Percentiles rank a stretch among this genome's conserved stretches.
Conservation (phyloP, 2,888 invertebrate genomes). For the Dichetophora obliterata region DNA sequence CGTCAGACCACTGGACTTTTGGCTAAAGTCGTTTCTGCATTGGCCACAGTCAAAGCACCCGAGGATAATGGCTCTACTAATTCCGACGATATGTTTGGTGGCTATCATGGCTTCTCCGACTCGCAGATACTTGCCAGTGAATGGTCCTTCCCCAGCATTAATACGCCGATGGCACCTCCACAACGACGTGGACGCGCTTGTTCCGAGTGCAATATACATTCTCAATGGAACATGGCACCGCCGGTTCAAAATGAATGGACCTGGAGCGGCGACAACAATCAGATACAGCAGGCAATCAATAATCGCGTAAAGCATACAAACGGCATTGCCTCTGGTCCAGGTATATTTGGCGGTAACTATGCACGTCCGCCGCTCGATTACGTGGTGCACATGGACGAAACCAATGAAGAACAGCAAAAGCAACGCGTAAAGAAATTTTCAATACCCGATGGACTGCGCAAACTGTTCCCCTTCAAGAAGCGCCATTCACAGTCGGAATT, state of each 20-base stretch:
- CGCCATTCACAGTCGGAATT: slow-evolving; percentile 60
- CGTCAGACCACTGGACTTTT: slow-evolving; percentile 83
- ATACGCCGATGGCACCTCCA: slow-evolving; percentile 65
- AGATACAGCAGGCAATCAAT: slow-evolving; percentile 68
- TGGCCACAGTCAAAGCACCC: slow-evolving; percentile 74
- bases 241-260: slow-evolving; percentile 67
- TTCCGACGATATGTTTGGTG: slow-evolving; percentile 64
- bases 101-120: slow-evolving; percentile 79
- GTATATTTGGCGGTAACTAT: slow-evolving; percentile 51
- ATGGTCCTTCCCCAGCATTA: slow-evolving; percentile 71
- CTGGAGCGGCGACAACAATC: slow-evolving; percentile 69
- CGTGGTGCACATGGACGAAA: slow-evolving; percentile 57
- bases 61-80: slow-evolving; percentile 65
- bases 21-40: slow-evolving; percentile 82
- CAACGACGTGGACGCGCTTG: slow-evolving; percentile 73
- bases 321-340: slow-evolving; percentile 49
- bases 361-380: slow-evolving; percentile 49
- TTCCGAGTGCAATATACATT: slow-evolving; percentile 72
- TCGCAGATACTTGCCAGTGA: slow-evolving; percentile 82
- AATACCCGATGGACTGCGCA: slow-evolving; percentile 65
- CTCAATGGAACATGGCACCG: slow-evolving; percentile 51
- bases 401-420: slow-evolving; percentile 51
- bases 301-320: slow-evolving; percentile 57
- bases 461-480: slow-evolving; percentile 66
- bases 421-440: slow-evolving; percentile 63